Evolutionary conservation across 2,888 invertebrate genomes (phyloP), one percentile per base, ranked within the genome.

Genomic region (Melinaea menophilus): DNA sequence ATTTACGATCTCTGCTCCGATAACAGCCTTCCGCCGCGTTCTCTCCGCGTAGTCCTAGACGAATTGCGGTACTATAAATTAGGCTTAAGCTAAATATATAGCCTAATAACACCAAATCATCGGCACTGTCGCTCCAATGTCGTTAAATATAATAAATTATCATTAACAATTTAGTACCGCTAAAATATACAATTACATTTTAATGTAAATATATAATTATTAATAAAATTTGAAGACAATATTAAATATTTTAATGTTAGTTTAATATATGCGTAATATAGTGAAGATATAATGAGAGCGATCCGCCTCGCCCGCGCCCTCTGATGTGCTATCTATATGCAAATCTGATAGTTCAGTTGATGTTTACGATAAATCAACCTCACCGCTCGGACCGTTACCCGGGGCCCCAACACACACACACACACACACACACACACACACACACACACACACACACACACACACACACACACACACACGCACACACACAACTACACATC

Each of bases 331-430:
- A 89, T 90, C 90, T 90, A 90, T 89, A 90, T 90, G 90, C 90
- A 89, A 90, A 90, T 90, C 88, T 86, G 85, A 86, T 88, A 87
- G 88, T 87, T 85, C 85, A 79, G 82, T 85, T 85, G 87, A 86
- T 85, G 87, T 85, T 81, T 80, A 79, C 84, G 81, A 89, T 89
- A 90, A 89, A 90, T 90, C 87, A 89, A 84, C 83, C 81, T 79
- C 73, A 69, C 70, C 71, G 78, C 71, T 79, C 71, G 72, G 76
- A 81, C 86, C 88, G 86, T 86, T 87, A 87, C 75, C 74, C 79
- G 74, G 69, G 57, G 59, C 41, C 55, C 55, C 33, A 35, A 31
- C 37, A 56, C 48, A 72, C 75, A 76, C 79, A 80, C 74, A 72
- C 73, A 68, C 79, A 77, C 78, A 72, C 62, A 68, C 2, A 7